Base-by-base conservation (phyloP, 2,797 vertebrate species). In the Falco peregrinus region DNA sequence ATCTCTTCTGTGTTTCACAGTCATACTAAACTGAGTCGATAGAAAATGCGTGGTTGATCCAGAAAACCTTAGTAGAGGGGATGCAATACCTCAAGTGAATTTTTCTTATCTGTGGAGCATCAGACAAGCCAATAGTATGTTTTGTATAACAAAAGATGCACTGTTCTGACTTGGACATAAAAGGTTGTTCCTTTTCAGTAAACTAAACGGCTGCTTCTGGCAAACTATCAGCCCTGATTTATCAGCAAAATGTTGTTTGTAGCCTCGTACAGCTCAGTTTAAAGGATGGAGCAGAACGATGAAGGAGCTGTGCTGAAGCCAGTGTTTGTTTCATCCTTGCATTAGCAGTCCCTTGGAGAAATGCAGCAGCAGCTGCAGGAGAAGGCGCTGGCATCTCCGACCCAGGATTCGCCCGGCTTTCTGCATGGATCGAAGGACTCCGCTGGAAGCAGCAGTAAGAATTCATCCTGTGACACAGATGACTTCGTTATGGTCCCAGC, bases 401-500 rank as follows among this genome's bases (percentile, higher is more conserved):
- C 98, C 41, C 99, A 98, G 89, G 99, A 99, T 59, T 97, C 98
- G 6, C 85, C 98, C 0, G 98, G 96, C 65, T 98, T 98, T 93
- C 98, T 98, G 61, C 98, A 98, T 3, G 98, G 98, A 84, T 99
- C 98, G 31, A 98, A 98, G 3, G 99, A 98, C 33, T 98, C 99
- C 0, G 98, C 97, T 1, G 98, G 98, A 53, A 99, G 99, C 98
- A 99, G 99, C 96, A 98, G 98, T 98, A 99, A 99, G 97, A 99
- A 99, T 64, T 98, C 97, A 0, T 98, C 98, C 39, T 98, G 98
- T 13, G 99, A 98, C 96, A 98, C 98, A 0, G 99, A 99, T 2
- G 99, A 99, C 93, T 99, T 99, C 4, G 99, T 99, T 77, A 99
- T 99, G 98, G 99, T 99, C 86, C 98, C 99, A 2, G 98, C 98